phyloP scores from a whole-genome alignment of 1,140 invertebrate genomes.

The Galleria mellonella region DNA sequence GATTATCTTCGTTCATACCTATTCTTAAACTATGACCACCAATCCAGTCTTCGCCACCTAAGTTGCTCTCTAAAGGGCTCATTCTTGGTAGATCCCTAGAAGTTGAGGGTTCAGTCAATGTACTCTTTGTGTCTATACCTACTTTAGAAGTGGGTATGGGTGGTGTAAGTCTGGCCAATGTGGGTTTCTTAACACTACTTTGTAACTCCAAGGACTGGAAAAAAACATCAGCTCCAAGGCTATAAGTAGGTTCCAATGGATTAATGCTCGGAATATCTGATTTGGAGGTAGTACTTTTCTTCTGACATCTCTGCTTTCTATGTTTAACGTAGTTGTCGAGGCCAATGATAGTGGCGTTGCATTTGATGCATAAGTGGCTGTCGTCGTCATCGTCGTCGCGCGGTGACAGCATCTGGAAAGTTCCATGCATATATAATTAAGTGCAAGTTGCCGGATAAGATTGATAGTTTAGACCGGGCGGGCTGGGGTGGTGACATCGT shows the following conservation, averaged over 20 bases:
- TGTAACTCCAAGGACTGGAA: conserved; percentile 90
- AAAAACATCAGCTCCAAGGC: conserved; percentile 86
- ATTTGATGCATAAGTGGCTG: conserved; percentile 89
- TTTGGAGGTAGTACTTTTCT: conserved; percentile 46
- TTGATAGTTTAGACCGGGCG: conserved; percentile 20
- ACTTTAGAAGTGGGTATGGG: conserved; percentile 61
- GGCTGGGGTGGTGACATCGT: conserved; percentile 22
- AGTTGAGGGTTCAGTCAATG: conserved; percentile 36
- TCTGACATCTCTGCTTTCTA: conserved; percentile 79
- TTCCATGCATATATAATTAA: conserved; percentile 8
- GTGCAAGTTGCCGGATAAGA: conserved; percentile 19
- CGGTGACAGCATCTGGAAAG: conserved; percentile 58
- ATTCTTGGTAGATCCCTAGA: conserved; percentile 46
- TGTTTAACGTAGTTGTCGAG: conserved; percentile 89
- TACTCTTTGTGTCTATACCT: conserved; percentile 47
- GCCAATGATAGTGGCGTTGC: conserved; percentile 85
- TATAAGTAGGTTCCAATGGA: conserved; percentile 62
- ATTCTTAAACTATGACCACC: conserved; percentile 74
- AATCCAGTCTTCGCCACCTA: conserved; percentile 76
- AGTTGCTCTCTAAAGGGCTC: conserved; percentile 59
- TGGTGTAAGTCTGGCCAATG: conserved; percentile 53
- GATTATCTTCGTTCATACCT: conserved; percentile 71
- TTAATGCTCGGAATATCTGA: conserved; percentile 44
- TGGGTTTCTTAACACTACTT: conserved; percentile 79
- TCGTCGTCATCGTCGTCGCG: conserved; percentile 82